phyloP scores from a whole-genome alignment of 2,797 vertebrate species.

The Sebastiscus albofasciatus region DNA sequence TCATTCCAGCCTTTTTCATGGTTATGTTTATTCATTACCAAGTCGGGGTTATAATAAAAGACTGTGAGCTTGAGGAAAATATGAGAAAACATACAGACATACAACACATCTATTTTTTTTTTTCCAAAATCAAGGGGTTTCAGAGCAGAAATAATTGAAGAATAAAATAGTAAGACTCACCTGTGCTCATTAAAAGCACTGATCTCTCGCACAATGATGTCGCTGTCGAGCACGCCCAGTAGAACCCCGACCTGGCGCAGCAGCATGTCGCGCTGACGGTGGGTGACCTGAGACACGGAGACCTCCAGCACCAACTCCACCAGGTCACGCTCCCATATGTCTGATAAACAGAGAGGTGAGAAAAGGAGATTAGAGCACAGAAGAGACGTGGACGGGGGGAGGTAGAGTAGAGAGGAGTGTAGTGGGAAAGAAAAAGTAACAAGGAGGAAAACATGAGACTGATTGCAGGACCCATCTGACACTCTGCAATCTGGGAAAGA shows the following conservation, averaged over 20 bases:
- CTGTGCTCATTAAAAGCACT: conserved; percentile 93
- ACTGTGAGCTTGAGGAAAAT: neutral
- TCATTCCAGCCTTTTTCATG: neutral
- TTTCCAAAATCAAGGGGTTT: neutral
- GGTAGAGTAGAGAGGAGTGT: neutral
- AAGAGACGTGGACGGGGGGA: too few species aligned
- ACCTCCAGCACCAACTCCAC: conserved; percentile 97
- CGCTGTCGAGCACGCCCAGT: conserved; percentile 93
- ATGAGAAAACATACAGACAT: neutral
- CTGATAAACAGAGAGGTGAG: conserved; percentile 67
- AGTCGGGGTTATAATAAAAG: neutral
- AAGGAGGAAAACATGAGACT: neutral
- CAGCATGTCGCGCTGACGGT: conserved; percentile 95
- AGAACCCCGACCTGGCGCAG: conserved; percentile 96
- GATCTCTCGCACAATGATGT: conserved; percentile 95
- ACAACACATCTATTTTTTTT: neutral
- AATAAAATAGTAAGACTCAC: conserved; percentile 67
- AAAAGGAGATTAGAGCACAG: neutral
- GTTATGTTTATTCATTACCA: neutral
- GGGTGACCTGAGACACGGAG: conserved; percentile 90
- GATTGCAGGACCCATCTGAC: conserved; percentile 37
- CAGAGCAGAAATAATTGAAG: neutral
- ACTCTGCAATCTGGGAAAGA: conserved; percentile 45
- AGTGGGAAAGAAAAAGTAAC: neutral
- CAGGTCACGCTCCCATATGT: conserved; percentile 89